These are phyloP conservation scores for Pogonocichla stellata DNA, from an alignment of 2,113 vertebrate species.

Conservation along the genomic window DNA sequence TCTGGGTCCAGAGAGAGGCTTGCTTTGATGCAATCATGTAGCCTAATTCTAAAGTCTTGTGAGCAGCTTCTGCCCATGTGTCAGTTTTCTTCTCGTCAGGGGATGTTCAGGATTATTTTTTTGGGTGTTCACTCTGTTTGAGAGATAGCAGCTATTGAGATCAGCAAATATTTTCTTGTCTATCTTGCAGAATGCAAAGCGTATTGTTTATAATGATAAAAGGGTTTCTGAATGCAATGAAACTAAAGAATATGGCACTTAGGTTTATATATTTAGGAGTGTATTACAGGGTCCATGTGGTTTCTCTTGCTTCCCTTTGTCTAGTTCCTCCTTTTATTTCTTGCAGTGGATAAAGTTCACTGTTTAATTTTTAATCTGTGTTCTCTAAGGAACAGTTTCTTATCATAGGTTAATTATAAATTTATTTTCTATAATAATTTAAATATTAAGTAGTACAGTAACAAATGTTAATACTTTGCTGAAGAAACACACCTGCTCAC, in stretches of 20 bases:
- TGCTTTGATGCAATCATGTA: not conserved
- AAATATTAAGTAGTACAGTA: not conserved
- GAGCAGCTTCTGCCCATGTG: rapidly evolving
- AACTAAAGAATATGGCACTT: not conserved
- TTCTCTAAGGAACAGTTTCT: not conserved
- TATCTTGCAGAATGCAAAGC: not conserved
- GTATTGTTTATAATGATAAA: not conserved
- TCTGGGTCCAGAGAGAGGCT: not conserved
- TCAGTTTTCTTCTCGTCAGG: not conserved
- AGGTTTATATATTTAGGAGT: not conserved
- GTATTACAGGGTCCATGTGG: not conserved
- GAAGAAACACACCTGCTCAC: not conserved
- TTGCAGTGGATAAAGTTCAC: not conserved
- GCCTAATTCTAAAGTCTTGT: not conserved
- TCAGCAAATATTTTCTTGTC: not conserved
- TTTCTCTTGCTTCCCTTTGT: not conserved
- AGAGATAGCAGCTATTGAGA: not conserved
- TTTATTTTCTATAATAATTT: not conserved
- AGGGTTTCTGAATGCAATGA: not conserved
- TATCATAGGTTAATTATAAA: not conserved
- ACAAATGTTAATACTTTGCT: not conserved
- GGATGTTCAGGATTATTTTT: not conserved
- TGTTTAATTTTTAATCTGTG: not conserved
- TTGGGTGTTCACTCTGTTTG: not conserved
- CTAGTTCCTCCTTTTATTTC: not conserved